A percentile compares a stretch with the other conserved stretches of the same genome.
These are phyloP conservation scores for Galerucella calmariensis DNA, from an alignment of 2,888 invertebrate species.

Conservation along the genomic window DNA sequence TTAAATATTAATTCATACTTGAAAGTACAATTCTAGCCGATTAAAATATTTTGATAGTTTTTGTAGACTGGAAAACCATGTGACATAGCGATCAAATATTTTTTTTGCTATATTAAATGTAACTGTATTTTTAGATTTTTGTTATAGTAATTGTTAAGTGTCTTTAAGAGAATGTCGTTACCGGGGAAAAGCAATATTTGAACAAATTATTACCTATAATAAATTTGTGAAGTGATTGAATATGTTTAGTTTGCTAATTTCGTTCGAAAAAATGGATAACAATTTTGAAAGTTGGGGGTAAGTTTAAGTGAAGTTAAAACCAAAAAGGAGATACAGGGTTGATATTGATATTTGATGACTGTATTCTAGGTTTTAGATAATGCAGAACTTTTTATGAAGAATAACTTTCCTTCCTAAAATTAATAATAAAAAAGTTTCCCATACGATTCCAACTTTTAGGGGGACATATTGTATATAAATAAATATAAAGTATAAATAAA, in stretches of 20 bases:
- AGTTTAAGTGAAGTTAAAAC: background rate
- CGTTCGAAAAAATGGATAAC: background rate
- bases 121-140: conserved; percentile 25
- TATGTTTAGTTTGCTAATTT: background rate
- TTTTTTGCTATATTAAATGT: conserved; percentile 21
- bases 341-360: no score
- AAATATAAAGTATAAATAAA: no score
- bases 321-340: no score
- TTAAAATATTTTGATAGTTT: conserved; percentile 16
- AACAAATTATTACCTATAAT: background rate
- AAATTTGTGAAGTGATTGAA: background rate
- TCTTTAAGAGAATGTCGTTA: conserved; percentile 1
- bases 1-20: background rate
- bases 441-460: no score
- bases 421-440: no score
- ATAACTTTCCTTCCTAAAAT: no score
- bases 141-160: conserved; percentile 23
- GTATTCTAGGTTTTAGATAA: no score
- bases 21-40: conserved; percentile 13
- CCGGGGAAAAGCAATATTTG: background rate
- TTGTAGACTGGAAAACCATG: conserved; percentile 23
- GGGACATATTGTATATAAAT: no score
- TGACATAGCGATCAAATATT: conserved; percentile 27
- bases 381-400: no score
- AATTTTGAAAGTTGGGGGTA: background rate